Evolutionary conservation across 1,140 invertebrate species (phyloP).

Genomic region (Ceratosolen fusciceps): DNA sequence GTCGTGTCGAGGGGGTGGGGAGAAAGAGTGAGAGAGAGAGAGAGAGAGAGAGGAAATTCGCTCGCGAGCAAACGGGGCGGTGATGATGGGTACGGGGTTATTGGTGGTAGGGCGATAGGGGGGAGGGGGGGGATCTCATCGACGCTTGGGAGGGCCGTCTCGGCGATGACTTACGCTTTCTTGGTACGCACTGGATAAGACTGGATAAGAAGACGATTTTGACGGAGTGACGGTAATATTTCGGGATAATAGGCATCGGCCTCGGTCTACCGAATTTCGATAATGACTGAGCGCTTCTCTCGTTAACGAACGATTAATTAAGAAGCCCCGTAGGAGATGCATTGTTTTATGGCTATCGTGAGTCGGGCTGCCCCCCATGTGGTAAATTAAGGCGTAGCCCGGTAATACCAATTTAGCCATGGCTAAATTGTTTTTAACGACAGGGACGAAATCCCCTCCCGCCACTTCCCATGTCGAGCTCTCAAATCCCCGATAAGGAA

Average conservation of each 20-base stretch:
- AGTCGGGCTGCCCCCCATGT: neutral
- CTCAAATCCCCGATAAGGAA: neutral
- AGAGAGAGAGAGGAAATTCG: too few relatives aligned
- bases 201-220: neutral
- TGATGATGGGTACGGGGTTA: too few relatives aligned
- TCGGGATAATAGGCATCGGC: neutral
- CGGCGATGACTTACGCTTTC: neutral
- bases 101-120: neutral
- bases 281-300: neutral
- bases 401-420: neutral
- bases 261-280: neutral
- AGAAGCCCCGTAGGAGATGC: neutral
- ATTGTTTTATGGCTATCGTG: neutral
- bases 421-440: neutral
- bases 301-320: constrained; percentile 7
- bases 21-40: too few relatives aligned
- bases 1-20: too few relatives aligned
- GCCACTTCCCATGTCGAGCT: neutral
- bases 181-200: neutral
- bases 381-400: constrained; percentile 7
- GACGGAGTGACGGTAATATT: neutral
- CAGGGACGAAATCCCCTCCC: neutral
- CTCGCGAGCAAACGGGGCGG: neutral
- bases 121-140: neutral
- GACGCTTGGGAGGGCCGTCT: neutral